Evolutionary conservation across 2,797 vertebrate species (phyloP), one percentile per base, ranked within the genome.

Genomic region (Cetoscarus ocellatus): DNA sequence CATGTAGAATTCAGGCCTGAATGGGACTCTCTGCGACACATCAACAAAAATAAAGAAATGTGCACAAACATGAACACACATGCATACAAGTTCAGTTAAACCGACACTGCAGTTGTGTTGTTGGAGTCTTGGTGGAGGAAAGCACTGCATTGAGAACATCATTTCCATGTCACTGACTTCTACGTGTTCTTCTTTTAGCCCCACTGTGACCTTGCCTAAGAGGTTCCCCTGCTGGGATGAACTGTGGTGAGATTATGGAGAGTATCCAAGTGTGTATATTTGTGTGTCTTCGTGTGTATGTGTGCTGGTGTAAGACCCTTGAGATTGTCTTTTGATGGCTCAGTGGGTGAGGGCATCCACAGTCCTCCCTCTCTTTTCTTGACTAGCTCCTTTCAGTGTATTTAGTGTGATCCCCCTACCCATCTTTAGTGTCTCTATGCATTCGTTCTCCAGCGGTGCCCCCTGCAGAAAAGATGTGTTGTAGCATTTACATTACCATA

Each of bases 191-290:
- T 71, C 73, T 77, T 79, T 85, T 77, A 82, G 67, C 79, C 64
- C 62, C 19, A 27, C 68, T 61, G 43, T 86, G 86, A 85, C 88
- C 87, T 81, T 80, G 65, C 47, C 77, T 79, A 77, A 90, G 80
- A 88, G 77, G 66, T 70, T 72, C 48, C 56, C 75, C 86, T 81
- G 82, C 82, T 78, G 86, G 60, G 79, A 73, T 54, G 56, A 60
- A 44, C 55, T 71, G 55, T 40, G 70, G 73, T 75, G 70, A 67
- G 53, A 73, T 53, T 64, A 10, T 56, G 34, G 51, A 58, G 59
- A 49, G 54, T 47, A 57, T 45, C 63, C 50, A 54, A 63, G 57
- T 43, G n/a, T 64, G 66, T 69, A 60, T 53, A 56, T 59, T 48
- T 61, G 48, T 54, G 48, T 8, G 61, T n/a, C 50, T 8, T 42